phyloP scores from a whole-genome alignment of 2,888 invertebrate genomes.

The Endomychus coccineus region DNA sequence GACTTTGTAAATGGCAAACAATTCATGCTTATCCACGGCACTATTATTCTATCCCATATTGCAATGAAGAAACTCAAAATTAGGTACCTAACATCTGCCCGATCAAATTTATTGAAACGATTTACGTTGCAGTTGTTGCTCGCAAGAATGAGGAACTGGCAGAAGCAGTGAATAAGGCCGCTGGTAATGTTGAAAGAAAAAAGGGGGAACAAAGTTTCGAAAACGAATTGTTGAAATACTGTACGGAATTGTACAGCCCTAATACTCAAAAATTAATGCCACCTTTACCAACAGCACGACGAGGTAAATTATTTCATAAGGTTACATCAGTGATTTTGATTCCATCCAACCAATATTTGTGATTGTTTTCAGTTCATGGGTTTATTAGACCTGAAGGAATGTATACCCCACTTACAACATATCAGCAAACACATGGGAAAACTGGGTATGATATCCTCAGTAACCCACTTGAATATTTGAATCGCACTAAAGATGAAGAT shows the following conservation, averaged over 20 bases:
- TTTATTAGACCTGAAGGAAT: conserved; percentile 15
- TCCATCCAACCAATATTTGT: neutral
- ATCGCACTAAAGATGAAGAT: conserved; percentile 1
- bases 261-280: conserved; percentile 11
- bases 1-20: too few relatives aligned
- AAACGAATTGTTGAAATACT: conserved; percentile 13
- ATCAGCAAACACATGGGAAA: conserved; percentile 14
- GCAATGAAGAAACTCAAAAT: too few relatives aligned
- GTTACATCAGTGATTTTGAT: neutral
- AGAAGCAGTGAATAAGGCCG: conserved; percentile 5
- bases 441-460: conserved; percentile 16
- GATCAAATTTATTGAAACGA: too few relatives aligned
- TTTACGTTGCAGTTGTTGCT: too few relatives aligned
- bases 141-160: conserved; percentile 1
- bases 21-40: too few relatives aligned
- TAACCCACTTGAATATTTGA: conserved; percentile 8
- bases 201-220: conserved; percentile 10
- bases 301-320: conserved; percentile 7
- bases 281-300: conserved; percentile 8
- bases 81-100: too few relatives aligned
- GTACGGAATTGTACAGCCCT: conserved; percentile 9
- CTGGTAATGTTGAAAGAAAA: conserved; percentile 3
- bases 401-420: conserved; percentile 16
- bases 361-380: conserved; percentile 16
- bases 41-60: too few relatives aligned